These are phyloP conservation scores for Tupaia tana DNA, from an alignment of 2,113 vertebrate genomes.

Conservation along the genomic window DNA sequence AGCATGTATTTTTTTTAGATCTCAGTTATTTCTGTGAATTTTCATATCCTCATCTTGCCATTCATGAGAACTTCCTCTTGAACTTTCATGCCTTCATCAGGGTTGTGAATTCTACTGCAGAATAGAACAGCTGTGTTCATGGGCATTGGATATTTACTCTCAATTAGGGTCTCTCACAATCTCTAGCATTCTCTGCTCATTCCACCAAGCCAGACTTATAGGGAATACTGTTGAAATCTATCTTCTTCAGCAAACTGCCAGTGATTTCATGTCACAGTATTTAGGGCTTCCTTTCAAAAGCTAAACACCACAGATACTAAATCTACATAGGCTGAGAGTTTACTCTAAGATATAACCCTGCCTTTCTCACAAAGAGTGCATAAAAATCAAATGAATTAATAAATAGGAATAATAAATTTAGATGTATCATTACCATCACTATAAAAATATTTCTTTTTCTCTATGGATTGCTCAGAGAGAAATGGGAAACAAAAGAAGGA, in stretches of 20 bases:
- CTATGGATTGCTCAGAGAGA: not conserved
- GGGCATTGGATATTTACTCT: not conserved
- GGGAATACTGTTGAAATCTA: not conserved
- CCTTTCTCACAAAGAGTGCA: not conserved
- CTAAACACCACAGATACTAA: not conserved
- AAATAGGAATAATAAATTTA: not conserved
- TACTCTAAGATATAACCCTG: not conserved
- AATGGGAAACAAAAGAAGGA: too few species aligned
- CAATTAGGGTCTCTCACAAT: not conserved
- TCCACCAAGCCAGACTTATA: not conserved
- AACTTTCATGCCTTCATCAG: not conserved
- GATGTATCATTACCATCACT: not conserved
- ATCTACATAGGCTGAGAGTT: not conserved
- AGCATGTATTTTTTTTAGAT: not conserved
- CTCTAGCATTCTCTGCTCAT: not conserved
- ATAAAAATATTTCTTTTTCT: not conserved
- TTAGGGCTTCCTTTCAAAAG: not conserved
- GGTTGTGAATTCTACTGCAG: not conserved
- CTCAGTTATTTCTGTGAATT: not conserved
- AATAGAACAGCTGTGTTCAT: not conserved
- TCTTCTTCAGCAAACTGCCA: not conserved
- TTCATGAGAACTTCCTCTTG: not conserved
- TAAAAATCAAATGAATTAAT: not conserved
- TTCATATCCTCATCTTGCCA: not conserved
- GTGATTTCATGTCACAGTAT: not conserved